Evolutionary conservation across 2,113 vertebrate species (phyloP).

Genomic region (Stegastes partitus): DNA sequence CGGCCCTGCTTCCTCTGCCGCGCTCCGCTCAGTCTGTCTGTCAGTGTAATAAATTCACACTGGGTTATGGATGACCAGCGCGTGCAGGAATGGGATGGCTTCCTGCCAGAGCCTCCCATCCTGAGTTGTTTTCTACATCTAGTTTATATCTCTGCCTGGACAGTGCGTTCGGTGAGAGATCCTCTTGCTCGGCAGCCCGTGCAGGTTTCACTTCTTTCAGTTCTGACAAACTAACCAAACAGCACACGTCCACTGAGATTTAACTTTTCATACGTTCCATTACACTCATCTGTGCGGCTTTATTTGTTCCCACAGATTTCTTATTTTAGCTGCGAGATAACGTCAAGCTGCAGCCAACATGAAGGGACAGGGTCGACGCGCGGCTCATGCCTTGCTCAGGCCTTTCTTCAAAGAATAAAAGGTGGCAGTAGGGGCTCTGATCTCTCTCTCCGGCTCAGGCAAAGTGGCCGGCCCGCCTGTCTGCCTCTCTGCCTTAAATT

Average conservation of each 20-base stretch:
- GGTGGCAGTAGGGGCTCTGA: slow-evolving; percentile 59
- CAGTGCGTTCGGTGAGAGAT: slow-evolving; percentile 6
- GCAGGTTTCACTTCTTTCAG: slow-evolving; percentile 33
- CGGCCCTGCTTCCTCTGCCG: slow-evolving; percentile 33
- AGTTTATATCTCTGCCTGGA: slow-evolving; percentile 34
- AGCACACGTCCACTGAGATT: slow-evolving; percentile 40
- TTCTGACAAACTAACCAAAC: slow-evolving; percentile 42
- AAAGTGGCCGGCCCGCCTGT: slow-evolving; percentile 52
- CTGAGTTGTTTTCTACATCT: slow-evolving; percentile 38
- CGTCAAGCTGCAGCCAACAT: slow-evolving; percentile 28
- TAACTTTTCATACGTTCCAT: slow-evolving; percentile 41
- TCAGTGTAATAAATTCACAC: slow-evolving; percentile 61
- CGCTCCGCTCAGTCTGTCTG: slow-evolving; percentile 35
- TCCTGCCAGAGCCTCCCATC: slow-evolving; percentile 41
- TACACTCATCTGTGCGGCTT: slow-evolving; percentile 33
- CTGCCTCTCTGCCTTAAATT: slow-evolving; percentile 77
- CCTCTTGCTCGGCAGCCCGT: slow-evolving; percentile 18
- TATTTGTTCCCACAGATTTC: slow-evolving; percentile 30
- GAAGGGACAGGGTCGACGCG: slow-evolving; percentile 57
- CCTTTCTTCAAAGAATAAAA: slow-evolving; percentile 68
- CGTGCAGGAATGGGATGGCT: slow-evolving; percentile 45
- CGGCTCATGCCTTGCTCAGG: slow-evolving; percentile 63
- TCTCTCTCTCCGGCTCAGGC: slow-evolving; percentile 35
- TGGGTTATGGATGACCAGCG: slow-evolving; percentile 50
- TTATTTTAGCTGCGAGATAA: slow-evolving; percentile 50